Conservation (phyloP, 2,888 invertebrate species). For the Nomada hirtipes region DNA sequence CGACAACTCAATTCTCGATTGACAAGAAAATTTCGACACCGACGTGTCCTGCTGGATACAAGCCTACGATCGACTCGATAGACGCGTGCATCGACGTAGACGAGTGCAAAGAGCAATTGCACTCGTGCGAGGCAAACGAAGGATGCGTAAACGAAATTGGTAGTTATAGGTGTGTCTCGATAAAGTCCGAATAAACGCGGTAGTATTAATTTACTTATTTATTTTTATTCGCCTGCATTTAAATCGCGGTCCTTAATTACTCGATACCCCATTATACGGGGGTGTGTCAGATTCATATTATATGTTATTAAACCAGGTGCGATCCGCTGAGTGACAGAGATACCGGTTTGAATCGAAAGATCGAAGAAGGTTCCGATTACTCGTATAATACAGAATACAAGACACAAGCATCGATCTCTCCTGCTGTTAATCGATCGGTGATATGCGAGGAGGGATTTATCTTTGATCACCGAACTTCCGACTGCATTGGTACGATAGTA, state of each 20-base stretch:
- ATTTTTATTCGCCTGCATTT: too few relatives aligned
- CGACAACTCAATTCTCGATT: not conserved
- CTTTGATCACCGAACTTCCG: slow-evolving; percentile 44
- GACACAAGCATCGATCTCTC: slow-evolving; percentile 66
- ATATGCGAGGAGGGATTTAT: slow-evolving; percentile 52
- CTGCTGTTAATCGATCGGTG: slow-evolving; percentile 33
- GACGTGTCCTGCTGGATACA: slow-evolving; percentile 88
- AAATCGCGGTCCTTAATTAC: too few relatives aligned
- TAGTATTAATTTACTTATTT: too few relatives aligned
- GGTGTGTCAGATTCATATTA: not conserved
- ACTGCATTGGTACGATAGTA: slow-evolving; percentile 53
- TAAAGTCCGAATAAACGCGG: too few relatives aligned
- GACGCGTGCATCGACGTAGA: slow-evolving; percentile 88
- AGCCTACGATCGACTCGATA: slow-evolving; percentile 84
- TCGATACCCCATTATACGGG: too few relatives aligned
- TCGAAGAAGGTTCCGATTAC: slow-evolving; percentile 6
- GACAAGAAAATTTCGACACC: slow-evolving; percentile 3
- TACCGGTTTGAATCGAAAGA: not conserved
- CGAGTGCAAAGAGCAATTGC: slow-evolving; percentile 87
- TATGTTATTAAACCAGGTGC: slow-evolving; percentile 50
- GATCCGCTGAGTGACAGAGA: slow-evolving; percentile 17
- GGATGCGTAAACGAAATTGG: slow-evolving; percentile 84
- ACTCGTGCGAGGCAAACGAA: slow-evolving; percentile 75
- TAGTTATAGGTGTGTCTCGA: slow-evolving; percentile 81
- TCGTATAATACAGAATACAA: slow-evolving; percentile 79